phyloP scores from a whole-genome alignment of 2,888 invertebrate genomes.

The Athripsodes cinereus region DNA sequence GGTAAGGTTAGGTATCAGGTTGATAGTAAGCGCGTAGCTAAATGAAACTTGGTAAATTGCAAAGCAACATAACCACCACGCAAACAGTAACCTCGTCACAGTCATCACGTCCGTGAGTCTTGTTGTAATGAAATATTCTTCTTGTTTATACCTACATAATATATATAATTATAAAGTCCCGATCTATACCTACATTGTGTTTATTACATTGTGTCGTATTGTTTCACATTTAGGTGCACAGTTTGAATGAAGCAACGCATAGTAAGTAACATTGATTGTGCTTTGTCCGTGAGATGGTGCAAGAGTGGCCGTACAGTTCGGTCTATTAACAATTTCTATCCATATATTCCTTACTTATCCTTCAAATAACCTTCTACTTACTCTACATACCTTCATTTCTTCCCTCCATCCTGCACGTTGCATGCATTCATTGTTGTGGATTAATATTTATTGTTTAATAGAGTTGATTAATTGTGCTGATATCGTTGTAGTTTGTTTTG shows the following conservation, averaged over 20 bases:
- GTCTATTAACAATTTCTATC: conserved; percentile 9
- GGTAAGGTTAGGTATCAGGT: too few relatives aligned
- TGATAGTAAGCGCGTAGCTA: too few relatives aligned
- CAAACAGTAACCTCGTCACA: too few relatives aligned
- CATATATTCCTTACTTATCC: not conserved
- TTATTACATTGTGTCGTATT: not conserved
- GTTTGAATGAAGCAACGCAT: conserved; percentile 13
- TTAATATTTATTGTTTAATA: not conserved
- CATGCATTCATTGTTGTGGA: conserved; percentile 13
- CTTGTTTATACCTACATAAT: too few relatives aligned
- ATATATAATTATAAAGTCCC: too few relatives aligned
- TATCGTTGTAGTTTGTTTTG: not conserved
- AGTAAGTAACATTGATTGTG: conserved; percentile 7
- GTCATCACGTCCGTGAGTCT: too few relatives aligned
- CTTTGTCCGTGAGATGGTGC: conserved; percentile 25
- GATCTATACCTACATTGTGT: too few relatives aligned
- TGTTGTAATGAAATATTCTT: too few relatives aligned
- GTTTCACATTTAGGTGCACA: conserved; percentile 21
- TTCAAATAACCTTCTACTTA: not conserved
- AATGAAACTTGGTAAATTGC: too few relatives aligned
- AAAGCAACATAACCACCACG: too few relatives aligned
- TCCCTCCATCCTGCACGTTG: conserved; percentile 21
- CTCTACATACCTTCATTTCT: not conserved
- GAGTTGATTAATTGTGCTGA: not conserved
- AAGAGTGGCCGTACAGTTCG: conserved; percentile 26